Evolutionary conservation across 2,888 invertebrate genomes (phyloP), one percentile per base, ranked within the genome.

Genomic region (Platycheirus rosarum): DNA sequence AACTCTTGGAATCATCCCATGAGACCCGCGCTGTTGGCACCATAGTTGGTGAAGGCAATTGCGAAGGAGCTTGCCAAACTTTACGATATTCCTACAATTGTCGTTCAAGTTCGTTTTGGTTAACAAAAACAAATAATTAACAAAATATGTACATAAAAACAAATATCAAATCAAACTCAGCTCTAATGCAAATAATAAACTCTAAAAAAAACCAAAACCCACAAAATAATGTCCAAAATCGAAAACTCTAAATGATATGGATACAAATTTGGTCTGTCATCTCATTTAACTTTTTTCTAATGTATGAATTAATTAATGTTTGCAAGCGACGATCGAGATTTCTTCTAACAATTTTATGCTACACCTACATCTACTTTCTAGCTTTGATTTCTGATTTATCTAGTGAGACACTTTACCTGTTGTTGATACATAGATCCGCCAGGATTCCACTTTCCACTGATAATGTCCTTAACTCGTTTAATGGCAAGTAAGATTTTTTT

Each of bases 401-500:
- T 20, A 26, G 14, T 2, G 26, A 37, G n/a, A 9, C n/a, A 26
- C 4, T 14, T 79, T 85, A 89, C 89, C 89, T 90, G 89, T 84
- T 90, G 90, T 66, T 89, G 89, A 76, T 90, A 89, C 74, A 87
- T 87, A 73, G 86, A 84, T 32, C 90, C 90, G 51, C 89, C 89
- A 8, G 89, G 92, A 91, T 90, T 89, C 91, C 91, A 92, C 91
- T 97, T 97, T 53, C 97, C 97, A 60, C 96, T 95, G 86, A 95
- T 94, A 77, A 97, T 96, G 89, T 98, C 97, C 91, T 98, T 98
- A 65, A 99, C 95, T 90, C 98, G 93, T 91, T 98, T 98, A 87
- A 99, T 97, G 82, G 99, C 99, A 88, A 99, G 92, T 88, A 98
- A 94, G 86, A 99, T 95, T 92, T 98, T 97, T 93, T 99, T 99